Evolutionary conservation across 2,888 invertebrate species (phyloP).

Genomic region (Gnatocerus cornutus): DNA sequence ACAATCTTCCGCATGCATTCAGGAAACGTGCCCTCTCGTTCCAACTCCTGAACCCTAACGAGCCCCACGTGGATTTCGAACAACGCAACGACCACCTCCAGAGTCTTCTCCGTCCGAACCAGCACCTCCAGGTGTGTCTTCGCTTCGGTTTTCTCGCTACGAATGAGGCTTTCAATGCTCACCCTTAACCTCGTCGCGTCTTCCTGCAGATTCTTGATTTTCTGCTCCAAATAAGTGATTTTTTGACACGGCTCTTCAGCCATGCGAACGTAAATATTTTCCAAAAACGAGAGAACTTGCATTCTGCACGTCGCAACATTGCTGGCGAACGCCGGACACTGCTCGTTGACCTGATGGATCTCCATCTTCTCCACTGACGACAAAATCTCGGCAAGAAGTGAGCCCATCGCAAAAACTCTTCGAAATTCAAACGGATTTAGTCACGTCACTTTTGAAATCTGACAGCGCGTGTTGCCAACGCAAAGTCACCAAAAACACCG

Average conservation of each 20-base stretch:
- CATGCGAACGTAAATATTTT: slow-evolving; percentile 77
- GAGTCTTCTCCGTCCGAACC: slow-evolving; percentile 74
- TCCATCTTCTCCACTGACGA: slow-evolving; percentile 68
- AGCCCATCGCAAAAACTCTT: slow-evolving; percentile 47
- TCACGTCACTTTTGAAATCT: too few species aligned
- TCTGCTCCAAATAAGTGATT: slow-evolving; percentile 68
- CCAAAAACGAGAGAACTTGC: slow-evolving; percentile 76
- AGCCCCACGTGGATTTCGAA: slow-evolving; percentile 68
- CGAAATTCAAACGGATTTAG: too few species aligned
- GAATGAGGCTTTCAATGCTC: slow-evolving; percentile 77
- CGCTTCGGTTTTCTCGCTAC: slow-evolving; percentile 77
- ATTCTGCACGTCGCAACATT: slow-evolving; percentile 76
- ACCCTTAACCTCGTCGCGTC: slow-evolving; percentile 75
- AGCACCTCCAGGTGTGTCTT: slow-evolving; percentile 74
- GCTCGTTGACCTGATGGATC: slow-evolving; percentile 75
- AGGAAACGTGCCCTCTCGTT: slow-evolving; percentile 64
- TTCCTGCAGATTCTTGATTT: slow-evolving; percentile 70
- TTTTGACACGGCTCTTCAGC: slow-evolving; percentile 74
- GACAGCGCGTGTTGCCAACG: too few species aligned
- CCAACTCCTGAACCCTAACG: slow-evolving; percentile 63
- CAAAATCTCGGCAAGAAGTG: slow-evolving; percentile 47
- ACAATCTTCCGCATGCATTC: slow-evolving; percentile 74
- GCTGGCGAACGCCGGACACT: slow-evolving; percentile 75
- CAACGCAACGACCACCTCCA: slow-evolving; percentile 71
- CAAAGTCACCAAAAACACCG: too few species aligned